Evolutionary conservation across 2,797 vertebrate genomes (phyloP), one percentile per base, ranked within the genome.

Genomic region (Hyperoplus lanceolatus): DNA sequence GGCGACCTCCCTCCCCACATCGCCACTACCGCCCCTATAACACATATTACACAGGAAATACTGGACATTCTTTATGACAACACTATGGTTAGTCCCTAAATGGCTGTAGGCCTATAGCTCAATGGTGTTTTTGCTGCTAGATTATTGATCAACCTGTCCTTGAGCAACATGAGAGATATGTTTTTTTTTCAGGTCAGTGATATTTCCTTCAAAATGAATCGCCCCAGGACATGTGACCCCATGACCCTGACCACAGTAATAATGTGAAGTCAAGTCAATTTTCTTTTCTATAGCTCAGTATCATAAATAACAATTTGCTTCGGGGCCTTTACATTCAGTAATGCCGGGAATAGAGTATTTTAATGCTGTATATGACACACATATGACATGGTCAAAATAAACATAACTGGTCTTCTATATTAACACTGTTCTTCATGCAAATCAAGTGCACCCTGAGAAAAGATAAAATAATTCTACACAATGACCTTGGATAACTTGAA

Each of bases 271-370:
- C 29, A 29, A 29, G 29, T 29, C 29, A 29, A 29, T 29, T 29
- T 29, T 29, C 3, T 29, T 29, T 29, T 29, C 29, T 29, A 29
- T 29, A 29, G 29, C 29, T 29, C 29, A 29, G 29, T 29, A 29
- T 29, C 29, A 29, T 29, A 29, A 29, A 29, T 29, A 29, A 29
- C 29, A 29, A 29, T 29, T 29, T 29, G 29, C 29, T 3, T 29
- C 3, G 29, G 29, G 29, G 29, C 29, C 29, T 29, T 29, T 29
- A 29, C 29, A 29, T 29, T 69, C 68, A 48, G 53, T 11, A 38
- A 59, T 73, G 15, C 64, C 69, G 70, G 70, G 39, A 77, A 80
- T 80, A 67, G 77, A 72, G 38, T 10, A 49, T 6, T 10, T 66
- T 18, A 59, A 57, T 50, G 15, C 15, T 2, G 7, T 49, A 56